These are phyloP conservation scores for Caretta caretta DNA, from an alignment of 2,113 vertebrate genomes.

Conservation along the genomic window DNA sequence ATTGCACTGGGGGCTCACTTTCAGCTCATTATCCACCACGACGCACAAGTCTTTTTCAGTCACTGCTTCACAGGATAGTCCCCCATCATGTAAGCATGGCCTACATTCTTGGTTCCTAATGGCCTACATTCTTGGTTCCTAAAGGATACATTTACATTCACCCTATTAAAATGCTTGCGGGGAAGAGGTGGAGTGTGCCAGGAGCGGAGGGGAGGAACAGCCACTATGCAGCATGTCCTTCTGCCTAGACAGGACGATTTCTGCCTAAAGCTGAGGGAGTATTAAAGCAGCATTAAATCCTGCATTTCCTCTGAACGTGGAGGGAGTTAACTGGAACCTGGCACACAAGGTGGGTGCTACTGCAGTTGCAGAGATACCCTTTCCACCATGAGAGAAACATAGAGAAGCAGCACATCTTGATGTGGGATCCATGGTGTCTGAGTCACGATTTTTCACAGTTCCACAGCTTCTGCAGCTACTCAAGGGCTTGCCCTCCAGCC, in stretches of 20 bases:
- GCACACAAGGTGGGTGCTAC: neutral
- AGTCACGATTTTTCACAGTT: neutral
- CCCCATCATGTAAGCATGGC: neutral
- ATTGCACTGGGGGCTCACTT: neutral
- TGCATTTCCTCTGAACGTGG: neutral
- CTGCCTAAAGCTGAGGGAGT: neutral
- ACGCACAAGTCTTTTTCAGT: neutral
- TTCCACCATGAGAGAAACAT: neutral
- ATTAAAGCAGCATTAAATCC: neutral
- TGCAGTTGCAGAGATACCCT: neutral
- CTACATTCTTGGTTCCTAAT: neutral
- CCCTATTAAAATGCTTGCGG: neutral
- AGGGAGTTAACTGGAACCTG: no score
- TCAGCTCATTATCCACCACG: neutral
- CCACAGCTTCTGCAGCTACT: neutral
- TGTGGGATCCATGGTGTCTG: no score
- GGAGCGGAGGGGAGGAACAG: neutral
- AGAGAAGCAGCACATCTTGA: neutral
- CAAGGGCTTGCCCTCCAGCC: neutral
- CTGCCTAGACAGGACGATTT: neutral
- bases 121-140: neutral
- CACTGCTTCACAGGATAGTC: neutral
- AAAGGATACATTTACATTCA: neutral
- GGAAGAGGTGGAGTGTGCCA: neutral
- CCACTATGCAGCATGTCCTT: neutral